Evolutionary conservation across 2,888 invertebrate genomes (phyloP), one percentile per base, ranked within the genome.

Genomic region (Heliconius hortense): DNA sequence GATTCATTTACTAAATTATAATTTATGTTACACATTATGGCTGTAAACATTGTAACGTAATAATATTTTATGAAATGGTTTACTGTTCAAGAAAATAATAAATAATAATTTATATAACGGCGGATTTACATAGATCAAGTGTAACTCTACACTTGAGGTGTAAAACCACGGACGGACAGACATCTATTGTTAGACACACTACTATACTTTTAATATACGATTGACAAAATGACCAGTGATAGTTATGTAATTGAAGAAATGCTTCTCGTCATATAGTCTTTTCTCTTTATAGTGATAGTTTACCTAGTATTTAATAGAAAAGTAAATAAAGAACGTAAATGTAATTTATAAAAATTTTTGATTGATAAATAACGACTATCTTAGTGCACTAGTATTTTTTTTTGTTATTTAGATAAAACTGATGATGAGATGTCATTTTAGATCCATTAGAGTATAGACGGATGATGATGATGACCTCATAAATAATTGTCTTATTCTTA

Each of bases 81-180:
- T 53, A 53, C 21, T 53, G 21, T 21, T 7, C 0, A 8, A 53
- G 0, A 21, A 24, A 60, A 35, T 35, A 64, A 35, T 64, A 64
- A n/a, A 35, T 10, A 64, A n/a, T 35, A n/a, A n/a, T n/a, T 35
- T 64, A 35, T 39, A 39, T 64, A 39, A 64, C 31, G 21, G 18
- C 2, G 48, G 11, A 69, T n/a, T 63, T 72, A 43, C 43, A 63
- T 28, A 4, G 13, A 63, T 24, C 11, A 21, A n/a, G 18, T n/a
- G 72, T 72, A 72, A 72, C 31, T 43, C 4, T 48, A 72, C 1
- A 72, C 31, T 24, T 72, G 72, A 72, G 63, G 63, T 72, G 21
- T n/a, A 72, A 72, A 72, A 48, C 72, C 72, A 39, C 72, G 63
- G 48, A 72, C 72, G 62, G 56, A 48, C 62, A 48, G 62, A 62